Conservation (phyloP, 2,113 vertebrate genomes). For the Oncorhynchus masou region DNA sequence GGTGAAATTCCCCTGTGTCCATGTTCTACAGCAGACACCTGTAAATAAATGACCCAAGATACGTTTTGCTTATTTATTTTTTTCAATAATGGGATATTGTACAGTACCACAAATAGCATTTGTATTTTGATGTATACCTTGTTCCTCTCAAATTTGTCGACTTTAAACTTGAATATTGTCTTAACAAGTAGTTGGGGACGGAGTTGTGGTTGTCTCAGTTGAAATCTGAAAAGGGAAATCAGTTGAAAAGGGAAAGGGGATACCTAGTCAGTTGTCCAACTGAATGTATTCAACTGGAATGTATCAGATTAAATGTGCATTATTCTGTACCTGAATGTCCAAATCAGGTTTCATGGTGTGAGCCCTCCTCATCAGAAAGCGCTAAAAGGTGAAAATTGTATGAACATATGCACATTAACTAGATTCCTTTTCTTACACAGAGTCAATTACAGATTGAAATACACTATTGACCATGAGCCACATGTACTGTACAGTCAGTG, state of each 20-base stretch:
- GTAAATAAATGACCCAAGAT: too few species aligned
- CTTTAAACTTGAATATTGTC: neutral
- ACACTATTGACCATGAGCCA: too few species aligned
- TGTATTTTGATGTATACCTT: neutral
- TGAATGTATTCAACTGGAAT: too few species aligned
- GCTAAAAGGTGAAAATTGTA: conserved; percentile 45
- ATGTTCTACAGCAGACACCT: too few species aligned
- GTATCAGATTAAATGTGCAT: too few species aligned
- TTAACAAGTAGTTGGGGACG: conserved; percentile 5
- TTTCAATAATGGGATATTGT: too few species aligned
- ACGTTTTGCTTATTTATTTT: too few species aligned
- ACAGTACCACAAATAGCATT: neutral
- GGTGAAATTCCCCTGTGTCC: too few species aligned
- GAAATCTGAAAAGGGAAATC: conserved; percentile 40
- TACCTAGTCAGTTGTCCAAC: too few species aligned
- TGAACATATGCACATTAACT: conserved; percentile 18
- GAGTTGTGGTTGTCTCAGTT: conserved; percentile 17
- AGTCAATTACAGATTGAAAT: too few species aligned
- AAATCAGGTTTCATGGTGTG: neutral
- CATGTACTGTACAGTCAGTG: neutral
- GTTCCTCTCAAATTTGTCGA: neutral
- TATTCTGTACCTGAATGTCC: neutral
- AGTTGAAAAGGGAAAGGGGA: neutral
- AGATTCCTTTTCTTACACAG: too few species aligned
- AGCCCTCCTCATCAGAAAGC: conserved; percentile 46